Percentiles rank a stretch among this genome's conserved stretches.
phyloP scores from a whole-genome alignment of 2,113 vertebrate species.

The Rhynchopsitta pachyrhyncha region DNA sequence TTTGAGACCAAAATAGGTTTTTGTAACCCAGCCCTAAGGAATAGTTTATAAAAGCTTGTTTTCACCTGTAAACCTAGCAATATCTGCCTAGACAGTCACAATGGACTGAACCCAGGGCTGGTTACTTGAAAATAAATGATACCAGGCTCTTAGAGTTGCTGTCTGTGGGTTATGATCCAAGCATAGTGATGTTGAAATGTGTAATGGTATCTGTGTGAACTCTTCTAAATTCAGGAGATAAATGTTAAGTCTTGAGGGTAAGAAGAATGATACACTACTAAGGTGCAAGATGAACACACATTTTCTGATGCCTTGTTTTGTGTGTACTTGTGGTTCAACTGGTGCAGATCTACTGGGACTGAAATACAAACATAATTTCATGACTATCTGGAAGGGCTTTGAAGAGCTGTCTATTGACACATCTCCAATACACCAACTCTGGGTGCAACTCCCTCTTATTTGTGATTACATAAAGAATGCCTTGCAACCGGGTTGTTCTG shows the following conservation, averaged over 20 bases:
- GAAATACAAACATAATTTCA: not conserved
- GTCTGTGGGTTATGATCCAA: not conserved
- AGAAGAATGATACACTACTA: not conserved
- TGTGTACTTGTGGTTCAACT: not conserved
- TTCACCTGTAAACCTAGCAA: not conserved
- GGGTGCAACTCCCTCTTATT: not conserved
- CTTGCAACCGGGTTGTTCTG: slow-evolving; percentile 34
- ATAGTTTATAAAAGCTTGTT: not conserved
- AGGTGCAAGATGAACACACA: not conserved
- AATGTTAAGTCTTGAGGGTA: not conserved
- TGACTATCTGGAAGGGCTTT: not conserved
- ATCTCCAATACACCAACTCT: not conserved
- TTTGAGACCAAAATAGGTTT: not conserved
- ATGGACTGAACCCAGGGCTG: not conserved
- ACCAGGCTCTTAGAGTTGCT: not conserved
- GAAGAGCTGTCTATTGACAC: not conserved
- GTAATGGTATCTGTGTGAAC: not conserved
- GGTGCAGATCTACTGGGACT: not conserved
- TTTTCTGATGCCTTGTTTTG: not conserved
- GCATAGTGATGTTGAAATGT: not conserved
- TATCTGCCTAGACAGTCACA: not conserved
- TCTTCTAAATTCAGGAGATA: not conserved
- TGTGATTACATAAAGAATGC: slow-evolving; percentile 17
- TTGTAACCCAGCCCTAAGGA: not conserved
- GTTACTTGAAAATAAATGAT: not conserved